Evolutionary conservation across 1,140 invertebrate genomes (phyloP).

Genomic region (Drosophila trapezifrons): DNA sequence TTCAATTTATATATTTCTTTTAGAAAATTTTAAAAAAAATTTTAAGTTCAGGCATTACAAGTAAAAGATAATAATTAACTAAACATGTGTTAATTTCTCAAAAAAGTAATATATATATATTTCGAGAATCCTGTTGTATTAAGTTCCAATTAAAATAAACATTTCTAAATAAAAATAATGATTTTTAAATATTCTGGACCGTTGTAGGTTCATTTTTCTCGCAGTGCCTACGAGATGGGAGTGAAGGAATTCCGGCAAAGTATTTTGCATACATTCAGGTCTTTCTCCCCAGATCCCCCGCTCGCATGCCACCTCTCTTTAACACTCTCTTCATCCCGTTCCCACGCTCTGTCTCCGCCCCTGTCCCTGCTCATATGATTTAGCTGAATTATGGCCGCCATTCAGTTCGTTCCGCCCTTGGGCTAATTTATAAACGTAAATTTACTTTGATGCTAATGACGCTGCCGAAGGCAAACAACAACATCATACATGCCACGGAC

Average conservation of each 20-base stretch:
- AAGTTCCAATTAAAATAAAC: too few species aligned
- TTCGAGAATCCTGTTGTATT: too few species aligned
- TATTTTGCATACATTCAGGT: conserved; percentile 62
- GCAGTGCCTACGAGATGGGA: neutral
- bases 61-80: too few species aligned
- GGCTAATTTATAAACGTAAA: conserved; percentile 68
- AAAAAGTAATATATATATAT: too few species aligned
- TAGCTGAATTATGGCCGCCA: conserved; percentile 43
- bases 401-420: conserved; percentile 37
- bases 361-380: conserved; percentile 34
- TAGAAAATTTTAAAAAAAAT: too few species aligned
- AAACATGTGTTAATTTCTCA: too few species aligned
- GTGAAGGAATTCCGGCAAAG: conserved; percentile 43
- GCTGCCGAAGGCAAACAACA: conserved; percentile 50
- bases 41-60: too few species aligned
- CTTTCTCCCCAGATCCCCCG: neutral
- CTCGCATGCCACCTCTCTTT: neutral
- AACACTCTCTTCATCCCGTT: neutral
- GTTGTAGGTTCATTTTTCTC: neutral
- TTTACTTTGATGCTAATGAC: conserved; percentile 74
- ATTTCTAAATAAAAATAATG: neutral
- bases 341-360: conserved; percentile 8
- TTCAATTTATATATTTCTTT: too few species aligned
- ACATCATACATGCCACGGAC: conserved; percentile 17
- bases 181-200: neutral